A percentile compares a stretch with the other conserved stretches of the same genome.
phyloP scores from a whole-genome alignment of 92 coral and sea anemone species.

The Diadumene lineata region DNA sequence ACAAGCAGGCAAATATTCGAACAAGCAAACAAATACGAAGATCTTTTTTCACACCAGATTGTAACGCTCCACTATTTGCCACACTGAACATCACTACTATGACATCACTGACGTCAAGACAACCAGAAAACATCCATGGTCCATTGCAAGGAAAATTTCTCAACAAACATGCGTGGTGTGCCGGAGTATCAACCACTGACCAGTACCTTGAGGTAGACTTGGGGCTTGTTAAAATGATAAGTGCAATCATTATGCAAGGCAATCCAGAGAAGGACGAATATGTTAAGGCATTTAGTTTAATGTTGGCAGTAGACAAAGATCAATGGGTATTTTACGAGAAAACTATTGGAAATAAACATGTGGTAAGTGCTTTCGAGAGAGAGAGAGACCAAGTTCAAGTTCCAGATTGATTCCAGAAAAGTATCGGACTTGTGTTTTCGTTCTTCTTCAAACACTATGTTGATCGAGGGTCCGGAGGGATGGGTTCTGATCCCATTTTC shows the following conservation, averaged over 20 bases:
- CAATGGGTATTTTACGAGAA: slow-evolving; percentile 22
- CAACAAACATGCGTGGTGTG: slow-evolving; percentile 38
- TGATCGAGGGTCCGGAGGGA: no score
- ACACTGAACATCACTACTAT: not conserved
- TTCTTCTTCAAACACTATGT: no score
- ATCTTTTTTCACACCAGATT: not conserved
- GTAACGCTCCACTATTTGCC: slow-evolving; percentile 12
- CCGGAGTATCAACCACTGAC: slow-evolving; percentile 21
- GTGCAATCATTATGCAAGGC: slow-evolving; percentile 30
- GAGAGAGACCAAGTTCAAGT: no score
- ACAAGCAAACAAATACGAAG: not conserved
- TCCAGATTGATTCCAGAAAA: no score
- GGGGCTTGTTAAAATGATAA: slow-evolving; percentile 26
- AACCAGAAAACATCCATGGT: slow-evolving; percentile 26
- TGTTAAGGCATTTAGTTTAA: slow-evolving; percentile 32
- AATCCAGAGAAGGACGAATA: slow-evolving; percentile 29
- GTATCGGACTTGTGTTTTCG: no score
- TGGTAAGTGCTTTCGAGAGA: slow-evolving; percentile 20
- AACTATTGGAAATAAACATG: slow-evolving; percentile 15
- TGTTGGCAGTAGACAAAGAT: slow-evolving; percentile 31
- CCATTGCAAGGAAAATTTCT: slow-evolving; percentile 32
- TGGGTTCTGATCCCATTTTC: no score
- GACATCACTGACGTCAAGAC: slow-evolving; percentile 25
- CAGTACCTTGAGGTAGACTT: slow-evolving; percentile 43
- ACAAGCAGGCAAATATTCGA: not conserved